Evolutionary conservation across 2,113 vertebrate genomes (phyloP), one percentile per base, ranked within the genome.

Genomic region (Ctenomys sociabilis): DNA sequence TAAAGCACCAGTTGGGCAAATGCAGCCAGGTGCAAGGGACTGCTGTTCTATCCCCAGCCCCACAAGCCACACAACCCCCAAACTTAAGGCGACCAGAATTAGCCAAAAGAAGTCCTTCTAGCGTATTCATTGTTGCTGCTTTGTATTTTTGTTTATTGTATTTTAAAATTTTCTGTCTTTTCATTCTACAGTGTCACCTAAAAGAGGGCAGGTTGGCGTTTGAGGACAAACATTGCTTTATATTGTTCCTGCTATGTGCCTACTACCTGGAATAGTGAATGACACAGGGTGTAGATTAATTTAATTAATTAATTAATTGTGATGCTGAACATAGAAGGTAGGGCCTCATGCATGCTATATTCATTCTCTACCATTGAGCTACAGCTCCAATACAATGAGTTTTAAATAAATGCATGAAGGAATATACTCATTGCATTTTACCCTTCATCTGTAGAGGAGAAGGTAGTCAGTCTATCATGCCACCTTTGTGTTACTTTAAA

Each of bases 271-370:
- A 63, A 54, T 26, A 73, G 37, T 61, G 57, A n/a, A 11, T 45
- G 24, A 43, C 4, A 49, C 14, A 49, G 30, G 45, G 6, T 21
- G 70, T 12, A 49, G 3, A 68, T 32, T 40, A 37, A 73, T 32
- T 59, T 61, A 16, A 68, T n/a, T 30, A 4, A 78, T 17, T 35
- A 16, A 26, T 30, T 30, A 13, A 19, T 57, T 3, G 2, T 12
- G 1, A 40, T 73, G 11, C 19, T 77, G 6, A 16, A 32, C 26
- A 28, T 73, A 5, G 32, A 52, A 70, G 2, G 17, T 35, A 40
- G 12, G 5, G 11, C 9, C 7, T 37, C 3, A 16, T 57, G 26
- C 13, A 57, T n/a, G 8, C 14, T 1, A 28, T 8, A 0, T 9
- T 75, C 40, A 4, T 84, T 3, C 0, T 35, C 24, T 19, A 14